A percentile compares a stretch with the other conserved stretches of the same genome.
Evolutionary conservation across 2,888 invertebrate species (phyloP).

Genomic region (Steinernema scapterisci): DNA sequence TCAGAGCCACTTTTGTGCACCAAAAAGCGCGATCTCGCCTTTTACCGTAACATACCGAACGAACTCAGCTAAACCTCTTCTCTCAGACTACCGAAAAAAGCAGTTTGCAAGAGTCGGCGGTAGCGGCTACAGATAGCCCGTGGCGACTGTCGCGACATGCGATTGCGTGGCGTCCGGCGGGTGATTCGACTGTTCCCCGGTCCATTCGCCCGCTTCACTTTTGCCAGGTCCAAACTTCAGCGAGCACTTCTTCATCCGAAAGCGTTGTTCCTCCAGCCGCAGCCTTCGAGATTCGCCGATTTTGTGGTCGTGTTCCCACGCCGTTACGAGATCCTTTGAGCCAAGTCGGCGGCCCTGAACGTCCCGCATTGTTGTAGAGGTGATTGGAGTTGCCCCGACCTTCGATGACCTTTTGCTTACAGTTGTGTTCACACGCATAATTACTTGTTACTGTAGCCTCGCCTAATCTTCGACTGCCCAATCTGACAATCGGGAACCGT

Average conservation of each 20-base stretch:
- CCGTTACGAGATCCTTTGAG: slow-evolving; percentile 13
- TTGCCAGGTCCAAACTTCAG: neutral
- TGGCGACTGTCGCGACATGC: slow-evolving; percentile 15
- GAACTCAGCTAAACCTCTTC: too few relatives aligned
- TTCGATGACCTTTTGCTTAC: slow-evolving; percentile 33
- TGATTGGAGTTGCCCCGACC: slow-evolving; percentile 20
- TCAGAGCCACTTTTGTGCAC: slow-evolving; percentile 8
- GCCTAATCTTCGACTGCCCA: slow-evolving; percentile 17
- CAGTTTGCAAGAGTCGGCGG: neutral
- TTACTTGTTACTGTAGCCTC: slow-evolving; percentile 26
- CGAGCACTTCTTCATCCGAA: slow-evolving; percentile 17
- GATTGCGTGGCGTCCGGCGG: neutral
- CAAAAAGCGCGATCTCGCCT: too few relatives aligned
- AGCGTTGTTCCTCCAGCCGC: neutral
- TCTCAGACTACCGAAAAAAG: too few relatives aligned
- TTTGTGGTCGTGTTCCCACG: slow-evolving; percentile 27
- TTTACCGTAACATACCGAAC: slow-evolving; percentile 8
- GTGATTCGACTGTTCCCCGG: neutral
- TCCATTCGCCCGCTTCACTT: neutral
- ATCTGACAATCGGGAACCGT: slow-evolving; percentile 29
- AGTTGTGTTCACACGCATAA: slow-evolving; percentile 33
- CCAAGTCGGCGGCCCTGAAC: slow-evolving; percentile 26
- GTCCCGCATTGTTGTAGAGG: slow-evolving; percentile 17
- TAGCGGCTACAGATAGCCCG: neutral
- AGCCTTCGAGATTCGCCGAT: slow-evolving; percentile 15